A percentile compares a stretch with the other conserved stretches of the same genome.
These are phyloP conservation scores for Ctenochaetus hawaiiensis DNA, from an alignment of 2,797 vertebrate genomes.

Conservation along the genomic window DNA sequence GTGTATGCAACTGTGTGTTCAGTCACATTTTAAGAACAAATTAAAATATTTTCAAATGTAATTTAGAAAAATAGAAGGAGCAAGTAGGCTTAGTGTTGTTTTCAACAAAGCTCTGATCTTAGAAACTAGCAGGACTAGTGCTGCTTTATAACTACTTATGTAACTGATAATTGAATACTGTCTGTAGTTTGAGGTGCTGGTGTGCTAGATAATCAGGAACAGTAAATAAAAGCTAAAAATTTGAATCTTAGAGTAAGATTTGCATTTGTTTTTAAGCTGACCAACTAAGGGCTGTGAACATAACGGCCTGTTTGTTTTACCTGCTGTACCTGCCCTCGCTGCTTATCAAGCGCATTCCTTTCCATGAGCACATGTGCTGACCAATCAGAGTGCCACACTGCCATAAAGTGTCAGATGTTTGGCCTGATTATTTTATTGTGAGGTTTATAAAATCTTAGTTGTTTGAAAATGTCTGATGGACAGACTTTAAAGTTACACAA, in stretches of 20 bases:
- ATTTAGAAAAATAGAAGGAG: neutral
- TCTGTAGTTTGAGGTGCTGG: neutral
- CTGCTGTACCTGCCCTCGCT: constrained; percentile 38
- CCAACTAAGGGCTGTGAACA: constrained; percentile 23
- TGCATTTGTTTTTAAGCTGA: constrained; percentile 16
- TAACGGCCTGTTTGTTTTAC: constrained; percentile 50
- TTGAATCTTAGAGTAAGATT: constrained; percentile 37
- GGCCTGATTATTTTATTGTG: constrained; percentile 26
- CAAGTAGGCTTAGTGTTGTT: neutral
- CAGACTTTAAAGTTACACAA: neutral
- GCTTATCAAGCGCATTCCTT: constrained; percentile 73
- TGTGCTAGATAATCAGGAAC: neutral
- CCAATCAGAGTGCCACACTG: constrained; percentile 20
- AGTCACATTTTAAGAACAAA: neutral
- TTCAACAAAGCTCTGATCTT: neutral
- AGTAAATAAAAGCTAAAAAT: neutral
- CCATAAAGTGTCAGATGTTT: constrained; percentile 62
- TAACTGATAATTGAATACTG: neutral
- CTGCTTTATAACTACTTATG: neutral
- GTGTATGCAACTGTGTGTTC: neutral
- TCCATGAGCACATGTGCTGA: constrained; percentile 12
- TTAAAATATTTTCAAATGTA: neutral
- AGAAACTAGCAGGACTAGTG: neutral
- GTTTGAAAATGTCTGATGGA: neutral
- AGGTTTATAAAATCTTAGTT: constrained; percentile 2